Base-by-base conservation (phyloP, 2,888 invertebrate species). In the Zelleria hepariella region DNA sequence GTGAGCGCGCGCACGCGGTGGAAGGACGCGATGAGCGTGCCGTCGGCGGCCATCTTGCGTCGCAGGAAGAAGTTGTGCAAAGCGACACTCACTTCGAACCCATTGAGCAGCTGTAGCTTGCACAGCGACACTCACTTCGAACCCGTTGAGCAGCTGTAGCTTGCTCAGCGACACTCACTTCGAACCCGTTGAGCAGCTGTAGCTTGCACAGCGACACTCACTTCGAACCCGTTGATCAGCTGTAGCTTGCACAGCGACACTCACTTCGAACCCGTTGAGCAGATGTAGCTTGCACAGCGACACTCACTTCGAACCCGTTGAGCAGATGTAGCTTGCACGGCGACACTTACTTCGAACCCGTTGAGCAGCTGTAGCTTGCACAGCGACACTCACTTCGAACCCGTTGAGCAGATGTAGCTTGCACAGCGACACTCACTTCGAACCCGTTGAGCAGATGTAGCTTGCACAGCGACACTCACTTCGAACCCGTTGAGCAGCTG, bases 51-150 rank as follows among this genome's bases (percentile, higher is more conserved):
- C 99, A 99, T 99, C 91, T 98, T 98, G 68, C 98, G 93, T 32
- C 99, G 93, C 66, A 99, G 91, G 91, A 97, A 99, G 90, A 98
- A 97, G 78, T 99, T 99, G 70, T 96, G 93, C 68, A n/a, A n/a
- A n/a, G n/a, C n/a, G n/a, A n/a, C n/a, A n/a, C 48, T 48, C 48
- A 48, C 48, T 18, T 48, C n/a, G n/a, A 48, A 48, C 15, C 48
- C 48, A n/a, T 48, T 48, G 48, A 48, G 48, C 48, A 48, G 48
- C 48, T 48, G n/a, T 32, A 8, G 48, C 48, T 48, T 48, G 48
- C n/a, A n/a, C n/a, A n/a, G n/a, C n/a, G n/a, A n/a, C n/a, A n/a
- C n/a, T n/a, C n/a, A n/a, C n/a, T n/a, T n/a, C n/a, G n/a, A n/a
- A n/a, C n/a, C n/a, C n/a, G n/a, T n/a, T n/a, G n/a, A n/a, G n/a